phyloP scores from a whole-genome alignment of 2,888 invertebrate species.

The Chydorus sphaericus region DNA sequence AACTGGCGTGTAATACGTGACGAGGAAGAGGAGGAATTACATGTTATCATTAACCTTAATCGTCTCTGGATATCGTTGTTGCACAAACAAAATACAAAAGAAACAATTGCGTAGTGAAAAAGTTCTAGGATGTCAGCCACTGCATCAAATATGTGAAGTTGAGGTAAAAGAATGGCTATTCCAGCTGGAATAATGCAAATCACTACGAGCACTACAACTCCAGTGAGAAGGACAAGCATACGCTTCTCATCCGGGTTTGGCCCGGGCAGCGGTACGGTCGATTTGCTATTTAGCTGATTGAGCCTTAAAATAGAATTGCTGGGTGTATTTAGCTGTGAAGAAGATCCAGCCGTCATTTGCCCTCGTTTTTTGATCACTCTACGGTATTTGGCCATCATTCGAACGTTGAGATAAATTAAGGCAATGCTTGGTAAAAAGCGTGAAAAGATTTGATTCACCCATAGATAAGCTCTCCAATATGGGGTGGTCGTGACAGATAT shows the following conservation, averaged over 20 bases:
- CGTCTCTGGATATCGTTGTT: slow-evolving; percentile 27
- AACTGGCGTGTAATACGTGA: too few relatives aligned
- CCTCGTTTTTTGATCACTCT: slow-evolving; percentile 29
- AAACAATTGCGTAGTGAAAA: slow-evolving; percentile 36
- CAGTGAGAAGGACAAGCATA: background rate
- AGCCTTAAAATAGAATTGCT: too few relatives aligned
- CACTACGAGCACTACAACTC: background rate
- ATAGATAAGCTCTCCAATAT: slow-evolving; percentile 28
- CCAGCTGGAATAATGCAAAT: slow-evolving; percentile 19
- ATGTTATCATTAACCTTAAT: slow-evolving; percentile 3
- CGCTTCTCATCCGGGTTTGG: slow-evolving; percentile 22
- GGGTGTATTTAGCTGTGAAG: background rate
- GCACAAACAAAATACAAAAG: slow-evolving; percentile 33
- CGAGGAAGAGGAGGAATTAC: background rate
- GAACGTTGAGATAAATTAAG: slow-evolving; percentile 31
- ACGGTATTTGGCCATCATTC: slow-evolving; percentile 32
- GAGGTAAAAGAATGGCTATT: slow-evolving; percentile 10
- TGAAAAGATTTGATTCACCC: slow-evolving; percentile 29
- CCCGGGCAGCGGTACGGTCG: background rate
- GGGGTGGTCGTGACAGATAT: slow-evolving; percentile 21
- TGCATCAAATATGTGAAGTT: slow-evolving; percentile 32
- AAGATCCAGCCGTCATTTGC: slow-evolving; percentile 15
- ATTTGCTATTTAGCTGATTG: background rate
- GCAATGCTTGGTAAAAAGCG: slow-evolving; percentile 33
- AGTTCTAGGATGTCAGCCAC: slow-evolving; percentile 33